Evolutionary conservation across 35 echinoderm and acorn worm genomes (phyloP), one percentile per base, ranked within the genome.

Genomic region (Heliocidaris erythrogramma): DNA sequence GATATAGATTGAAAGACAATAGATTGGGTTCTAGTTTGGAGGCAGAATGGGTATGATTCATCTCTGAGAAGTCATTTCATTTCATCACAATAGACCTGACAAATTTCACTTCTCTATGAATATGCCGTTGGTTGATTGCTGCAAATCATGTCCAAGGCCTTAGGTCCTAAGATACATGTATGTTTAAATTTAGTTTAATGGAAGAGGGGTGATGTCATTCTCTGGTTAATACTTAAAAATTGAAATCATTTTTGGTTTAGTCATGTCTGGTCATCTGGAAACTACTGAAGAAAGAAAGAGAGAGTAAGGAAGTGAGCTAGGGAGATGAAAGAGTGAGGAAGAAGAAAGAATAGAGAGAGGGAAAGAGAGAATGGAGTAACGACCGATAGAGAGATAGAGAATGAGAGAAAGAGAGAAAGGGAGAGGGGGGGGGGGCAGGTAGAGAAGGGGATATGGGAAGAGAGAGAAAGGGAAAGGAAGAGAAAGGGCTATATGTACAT

Each of bases 1-100:
- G 65, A 78, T 78, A 78, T 78, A 78, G 65, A 78, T 78, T 78
- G 65, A 78, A 78, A 78, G 65, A 78, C 65, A 78, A 78, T 78
- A 18, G 65, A n/a, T 18, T 24, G 6, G 65, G 17, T 78, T 27
- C 65, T 78, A 7, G 65, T 27, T 78, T 78, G 65, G 21, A 21
- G 65, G 65, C 18, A 78, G 65, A 78, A 78, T 27, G 65, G 65
- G 65, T 78, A 78, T 78, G 65, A 78, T 78, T 78, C 65, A 78
- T 78, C 65, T 8, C 24, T 27, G 65, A 78, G 7, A n/a, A 78
- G 65, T 78, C 65, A 78, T 78, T 78, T 78, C 65, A 78, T 78
- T 78, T 27, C 65, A 78, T 78, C 8, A 78, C 65, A 78, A 78
- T 78, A 78, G 65, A 78, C 65, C 65, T 18, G 14, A n/a, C 27